A percentile compares a stretch with the other conserved stretches of the same genome.
These are phyloP conservation scores for Telenomus remus DNA, from an alignment of 1,140 invertebrate species.

Conservation along the genomic window DNA sequence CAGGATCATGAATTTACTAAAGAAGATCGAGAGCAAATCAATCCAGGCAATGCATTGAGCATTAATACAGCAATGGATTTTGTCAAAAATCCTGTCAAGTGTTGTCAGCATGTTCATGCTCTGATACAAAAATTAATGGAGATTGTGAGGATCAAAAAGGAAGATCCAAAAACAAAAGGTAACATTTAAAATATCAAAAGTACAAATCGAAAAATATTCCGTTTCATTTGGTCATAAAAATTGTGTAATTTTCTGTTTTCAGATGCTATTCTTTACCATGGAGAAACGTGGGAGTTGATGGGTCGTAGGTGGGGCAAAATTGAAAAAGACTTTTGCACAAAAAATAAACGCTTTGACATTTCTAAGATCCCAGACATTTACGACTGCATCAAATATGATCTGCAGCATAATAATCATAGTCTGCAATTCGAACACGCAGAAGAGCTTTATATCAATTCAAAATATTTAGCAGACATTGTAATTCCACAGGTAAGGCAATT, in stretches of 20 bases:
- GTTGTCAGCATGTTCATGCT: constrained; percentile 92
- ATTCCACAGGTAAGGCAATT: constrained; percentile 90
- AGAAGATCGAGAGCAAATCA: constrained; percentile 90
- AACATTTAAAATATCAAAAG: constrained; percentile 1
- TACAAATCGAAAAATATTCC: too few relatives aligned
- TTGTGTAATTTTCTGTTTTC: constrained; percentile 5
- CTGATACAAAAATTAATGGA: constrained; percentile 91
- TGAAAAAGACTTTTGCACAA: constrained; percentile 97
- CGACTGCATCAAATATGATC: constrained; percentile 99
- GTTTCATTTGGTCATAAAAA: too few relatives aligned
- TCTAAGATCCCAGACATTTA: constrained; percentile 99
- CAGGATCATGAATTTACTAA: constrained; percentile 90
- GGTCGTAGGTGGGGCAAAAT: constrained; percentile 98
- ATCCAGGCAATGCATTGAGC: constrained; percentile 91
- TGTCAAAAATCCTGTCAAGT: constrained; percentile 96
- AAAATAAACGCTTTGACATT: constrained; percentile 95
- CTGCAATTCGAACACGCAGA: constrained; percentile 95
- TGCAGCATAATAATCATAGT: constrained; percentile 98
- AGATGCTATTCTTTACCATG: constrained; percentile 96
- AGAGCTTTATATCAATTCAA: constrained; percentile 95
- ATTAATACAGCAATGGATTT: constrained; percentile 93
- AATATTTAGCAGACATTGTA: constrained; percentile 97
- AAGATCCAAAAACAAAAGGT: constrained; percentile 92
- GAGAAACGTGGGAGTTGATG: constrained; percentile 99
- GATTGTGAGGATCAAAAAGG: constrained; percentile 89